phyloP scores from a whole-genome alignment of 2,888 invertebrate species.

The Epinotia brunnichana region DNA sequence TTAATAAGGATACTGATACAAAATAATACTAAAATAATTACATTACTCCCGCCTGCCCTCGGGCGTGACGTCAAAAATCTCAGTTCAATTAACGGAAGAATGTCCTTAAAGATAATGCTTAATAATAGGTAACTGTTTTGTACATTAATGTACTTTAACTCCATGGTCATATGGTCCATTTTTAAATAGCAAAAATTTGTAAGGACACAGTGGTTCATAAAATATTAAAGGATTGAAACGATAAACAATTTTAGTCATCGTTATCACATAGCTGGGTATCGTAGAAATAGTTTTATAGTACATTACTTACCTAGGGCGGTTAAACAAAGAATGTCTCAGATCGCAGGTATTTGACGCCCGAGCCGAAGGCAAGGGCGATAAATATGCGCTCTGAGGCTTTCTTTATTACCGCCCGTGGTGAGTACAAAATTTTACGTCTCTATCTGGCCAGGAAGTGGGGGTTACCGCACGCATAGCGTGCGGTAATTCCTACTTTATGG shows the following conservation, averaged over 20 bases:
- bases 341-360: no score
- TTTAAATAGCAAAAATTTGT: neutral
- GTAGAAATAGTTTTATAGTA: neutral
- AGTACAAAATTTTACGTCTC: no score
- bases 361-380: no score
- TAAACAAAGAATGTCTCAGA: no score
- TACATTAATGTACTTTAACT: constrained; percentile 21
- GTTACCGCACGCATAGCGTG: no score
- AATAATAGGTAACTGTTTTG: constrained; percentile 8
- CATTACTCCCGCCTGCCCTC: neutral
- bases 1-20: constrained; percentile 35
- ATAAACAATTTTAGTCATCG: neutral
- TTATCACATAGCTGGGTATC: neutral
- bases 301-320: no score
- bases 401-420: no score
- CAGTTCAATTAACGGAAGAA: constrained; percentile 14
- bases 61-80: constrained; percentile 27
- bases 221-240: neutral
- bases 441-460: no score
- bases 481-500: no score
- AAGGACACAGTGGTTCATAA: neutral
- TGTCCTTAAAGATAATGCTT: constrained; percentile 22
- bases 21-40: constrained; percentile 39
- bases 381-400: no score
- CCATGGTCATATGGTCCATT: constrained; percentile 9